Conservation (phyloP, 2,113 vertebrate genomes). For the Mesoclemmys tuberculata region DNA sequence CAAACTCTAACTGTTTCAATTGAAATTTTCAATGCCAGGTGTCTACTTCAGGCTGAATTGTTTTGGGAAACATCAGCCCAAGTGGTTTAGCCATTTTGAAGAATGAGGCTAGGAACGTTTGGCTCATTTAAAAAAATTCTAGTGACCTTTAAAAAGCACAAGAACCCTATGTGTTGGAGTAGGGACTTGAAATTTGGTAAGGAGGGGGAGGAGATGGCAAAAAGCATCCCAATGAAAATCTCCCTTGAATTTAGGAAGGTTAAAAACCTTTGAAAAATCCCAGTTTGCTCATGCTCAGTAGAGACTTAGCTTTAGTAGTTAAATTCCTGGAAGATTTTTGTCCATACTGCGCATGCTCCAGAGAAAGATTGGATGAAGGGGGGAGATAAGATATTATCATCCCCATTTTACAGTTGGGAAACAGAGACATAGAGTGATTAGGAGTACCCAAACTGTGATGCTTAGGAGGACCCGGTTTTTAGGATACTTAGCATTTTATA, state of each 20-base stretch:
- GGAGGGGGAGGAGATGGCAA: slow-evolving; percentile 5
- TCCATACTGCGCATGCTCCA: background rate
- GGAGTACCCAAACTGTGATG: fast-evolving
- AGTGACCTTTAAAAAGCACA: background rate
- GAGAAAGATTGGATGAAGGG: background rate
- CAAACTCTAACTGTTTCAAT: background rate
- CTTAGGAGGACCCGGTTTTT: background rate
- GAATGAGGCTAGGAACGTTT: background rate
- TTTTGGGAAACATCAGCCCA: background rate
- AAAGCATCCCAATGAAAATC: background rate
- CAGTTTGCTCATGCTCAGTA: background rate
- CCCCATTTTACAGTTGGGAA: background rate
- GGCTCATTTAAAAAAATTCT: background rate
- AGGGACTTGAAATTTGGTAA: slow-evolving; percentile 4
- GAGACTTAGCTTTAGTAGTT: background rate
- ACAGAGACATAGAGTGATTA: background rate
- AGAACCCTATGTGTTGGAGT: background rate
- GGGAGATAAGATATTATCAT: background rate
- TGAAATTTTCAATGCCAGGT: background rate
- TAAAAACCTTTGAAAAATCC: background rate
- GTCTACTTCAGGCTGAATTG: slow-evolving; percentile 16
- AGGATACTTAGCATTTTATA: background rate
- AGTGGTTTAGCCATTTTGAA: background rate
- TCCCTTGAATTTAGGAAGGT: background rate
- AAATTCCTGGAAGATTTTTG: background rate